phyloP scores from a whole-genome alignment of 2,113 vertebrate genomes.

The Acanthisitta chloris region DNA sequence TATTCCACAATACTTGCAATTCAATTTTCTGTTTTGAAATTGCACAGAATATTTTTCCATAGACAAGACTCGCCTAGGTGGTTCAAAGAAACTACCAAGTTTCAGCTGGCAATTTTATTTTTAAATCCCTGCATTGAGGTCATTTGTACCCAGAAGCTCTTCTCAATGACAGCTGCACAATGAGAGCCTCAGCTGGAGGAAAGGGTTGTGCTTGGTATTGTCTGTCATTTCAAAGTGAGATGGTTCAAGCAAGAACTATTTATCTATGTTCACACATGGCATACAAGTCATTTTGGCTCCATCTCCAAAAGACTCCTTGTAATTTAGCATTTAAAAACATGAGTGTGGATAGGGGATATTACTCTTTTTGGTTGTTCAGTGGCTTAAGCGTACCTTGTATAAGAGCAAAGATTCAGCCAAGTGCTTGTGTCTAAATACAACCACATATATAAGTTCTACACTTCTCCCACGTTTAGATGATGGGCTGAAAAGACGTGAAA shows the following conservation, averaged over 20 bases:
- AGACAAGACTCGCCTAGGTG: neutral
- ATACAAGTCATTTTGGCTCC: neutral
- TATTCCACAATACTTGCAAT: neutral
- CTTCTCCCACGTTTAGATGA: neutral
- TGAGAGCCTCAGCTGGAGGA: neutral
- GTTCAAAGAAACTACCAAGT: neutral
- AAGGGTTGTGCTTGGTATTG: neutral
- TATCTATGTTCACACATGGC: neutral
- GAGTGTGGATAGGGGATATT: neutral
- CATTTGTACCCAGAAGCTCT: neutral
- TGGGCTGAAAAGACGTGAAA: neutral
- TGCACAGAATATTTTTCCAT: neutral
- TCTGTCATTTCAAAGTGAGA: neutral
- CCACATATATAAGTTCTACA: neutral
- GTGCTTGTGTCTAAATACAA: neutral
- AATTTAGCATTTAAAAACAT: neutral
- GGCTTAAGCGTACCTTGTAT: neutral
- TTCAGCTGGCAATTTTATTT: neutral
- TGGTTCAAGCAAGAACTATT: neutral
- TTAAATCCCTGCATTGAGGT: neutral
- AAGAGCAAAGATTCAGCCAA: neutral
- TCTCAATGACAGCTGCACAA: neutral
- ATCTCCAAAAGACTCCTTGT: neutral
- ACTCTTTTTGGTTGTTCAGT: neutral
- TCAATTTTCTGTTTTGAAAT: constrained; percentile 1